Percentiles rank a stretch among this genome's conserved stretches.
Evolutionary conservation across 2,113 vertebrate species (phyloP).

Genomic region (Erythrocercus mccallii): DNA sequence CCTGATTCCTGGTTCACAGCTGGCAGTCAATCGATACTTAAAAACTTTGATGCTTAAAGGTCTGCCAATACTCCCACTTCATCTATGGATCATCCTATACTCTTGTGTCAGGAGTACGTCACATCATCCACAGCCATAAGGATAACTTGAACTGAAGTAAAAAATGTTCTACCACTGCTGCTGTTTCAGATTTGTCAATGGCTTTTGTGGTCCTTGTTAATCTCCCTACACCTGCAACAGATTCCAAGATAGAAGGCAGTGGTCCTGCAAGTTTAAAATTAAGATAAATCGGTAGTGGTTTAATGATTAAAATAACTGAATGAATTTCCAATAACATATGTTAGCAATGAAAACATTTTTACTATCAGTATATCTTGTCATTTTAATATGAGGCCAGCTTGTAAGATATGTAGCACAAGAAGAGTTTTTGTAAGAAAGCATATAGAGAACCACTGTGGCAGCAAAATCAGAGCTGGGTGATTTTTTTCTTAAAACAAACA

Average conservation of each 20-base stretch:
- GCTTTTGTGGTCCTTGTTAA: background rate
- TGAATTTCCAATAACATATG: background rate
- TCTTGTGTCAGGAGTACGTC: background rate
- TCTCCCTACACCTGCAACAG: background rate
- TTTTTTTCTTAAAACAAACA: background rate
- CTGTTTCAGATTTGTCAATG: background rate
- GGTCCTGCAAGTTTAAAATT: background rate
- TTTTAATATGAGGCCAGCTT: background rate
- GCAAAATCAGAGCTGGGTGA: background rate
- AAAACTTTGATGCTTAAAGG: background rate
- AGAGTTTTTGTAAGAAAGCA: background rate
- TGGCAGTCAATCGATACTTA: background rate
- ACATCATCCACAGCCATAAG: background rate
- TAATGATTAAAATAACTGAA: background rate
- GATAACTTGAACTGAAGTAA: background rate
- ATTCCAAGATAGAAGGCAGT: background rate
- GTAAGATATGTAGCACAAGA: background rate
- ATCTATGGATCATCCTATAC: background rate
- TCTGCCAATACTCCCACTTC: background rate
- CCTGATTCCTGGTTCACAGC: background rate
- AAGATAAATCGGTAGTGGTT: background rate
- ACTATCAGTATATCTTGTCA: background rate
- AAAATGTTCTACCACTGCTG: background rate
- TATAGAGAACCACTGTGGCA: background rate
- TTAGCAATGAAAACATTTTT: conserved; percentile 10